A percentile compares a stretch with the other conserved stretches of the same genome.
These are phyloP conservation scores for Noctua fimbriata DNA, from an alignment of 2,888 invertebrate species.

Conservation along the genomic window DNA sequence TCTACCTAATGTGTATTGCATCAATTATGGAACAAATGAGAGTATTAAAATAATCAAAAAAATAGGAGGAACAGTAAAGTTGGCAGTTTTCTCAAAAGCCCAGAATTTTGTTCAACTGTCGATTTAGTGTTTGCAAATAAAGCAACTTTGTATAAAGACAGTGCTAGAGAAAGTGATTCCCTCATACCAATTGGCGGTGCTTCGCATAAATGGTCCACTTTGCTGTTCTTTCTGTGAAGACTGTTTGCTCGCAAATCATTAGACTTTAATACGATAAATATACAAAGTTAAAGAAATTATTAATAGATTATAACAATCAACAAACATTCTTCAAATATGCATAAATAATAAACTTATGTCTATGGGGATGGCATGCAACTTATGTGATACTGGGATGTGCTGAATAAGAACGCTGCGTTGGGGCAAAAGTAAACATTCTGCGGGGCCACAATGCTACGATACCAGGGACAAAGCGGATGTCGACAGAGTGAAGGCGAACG, in stretches of 20 bases:
- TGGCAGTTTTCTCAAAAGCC: conserved; percentile 57
- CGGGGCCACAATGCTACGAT: conserved; percentile 86
- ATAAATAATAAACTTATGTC: conserved; percentile 77
- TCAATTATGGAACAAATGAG: conserved; percentile 71
- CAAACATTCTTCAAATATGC: conserved; percentile 69
- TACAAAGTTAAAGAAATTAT: conserved; percentile 66
- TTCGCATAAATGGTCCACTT: conserved; percentile 71
- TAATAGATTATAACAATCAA: conserved; percentile 67
- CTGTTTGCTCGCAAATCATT: conserved; percentile 73
- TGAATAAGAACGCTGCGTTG: conserved; percentile 84
- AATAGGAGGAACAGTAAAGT: conserved; percentile 82
- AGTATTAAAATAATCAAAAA: conserved; percentile 70
- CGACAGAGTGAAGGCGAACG: conserved; percentile 80
- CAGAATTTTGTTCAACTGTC: conserved; percentile 60
- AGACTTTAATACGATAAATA: conserved; percentile 57
- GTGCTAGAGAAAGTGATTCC: conserved; percentile 62
- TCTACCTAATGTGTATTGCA: conserved; percentile 73
- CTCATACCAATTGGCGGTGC: conserved; percentile 68
- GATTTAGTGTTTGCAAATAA: conserved; percentile 55
- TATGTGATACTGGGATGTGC: conserved; percentile 80
- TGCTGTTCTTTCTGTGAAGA: conserved; percentile 79
- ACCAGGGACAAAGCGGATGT: conserved; percentile 86
- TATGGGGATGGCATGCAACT: conserved; percentile 86
- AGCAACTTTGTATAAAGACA: conserved; percentile 57
- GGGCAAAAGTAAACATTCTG: conserved; percentile 83